Conservation (phyloP, 1,140 invertebrate species). For the Zaprionus davidi region DNA sequence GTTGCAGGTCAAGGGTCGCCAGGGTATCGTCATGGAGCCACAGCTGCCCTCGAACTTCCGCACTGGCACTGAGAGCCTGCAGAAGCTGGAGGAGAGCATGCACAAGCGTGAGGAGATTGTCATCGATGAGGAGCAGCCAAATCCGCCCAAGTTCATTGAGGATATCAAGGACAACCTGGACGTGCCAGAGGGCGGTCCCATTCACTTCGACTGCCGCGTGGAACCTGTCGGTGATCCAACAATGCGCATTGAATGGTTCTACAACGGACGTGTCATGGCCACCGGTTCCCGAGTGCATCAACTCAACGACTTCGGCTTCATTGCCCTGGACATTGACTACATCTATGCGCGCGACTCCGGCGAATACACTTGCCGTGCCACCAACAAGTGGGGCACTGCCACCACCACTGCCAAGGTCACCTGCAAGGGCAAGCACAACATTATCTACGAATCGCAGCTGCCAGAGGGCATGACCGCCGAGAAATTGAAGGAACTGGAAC, state of each 20-base stretch:
- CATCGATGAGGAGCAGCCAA: constrained; percentile 92
- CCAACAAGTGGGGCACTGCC: constrained; percentile 93
- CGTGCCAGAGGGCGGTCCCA: constrained; percentile 93
- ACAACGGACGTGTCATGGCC: constrained; percentile 94
- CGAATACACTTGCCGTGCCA: constrained; percentile 93
- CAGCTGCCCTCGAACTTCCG: constrained; percentile 94
- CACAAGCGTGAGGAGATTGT: constrained; percentile 94
- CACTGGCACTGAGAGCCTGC: constrained; percentile 93
- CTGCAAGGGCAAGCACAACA: constrained; percentile 93
- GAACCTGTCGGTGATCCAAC: constrained; percentile 94
- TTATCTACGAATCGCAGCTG: constrained; percentile 96
- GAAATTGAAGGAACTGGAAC: constrained; percentile 96
- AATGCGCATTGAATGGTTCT: constrained; percentile 97
- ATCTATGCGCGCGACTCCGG: constrained; percentile 93
- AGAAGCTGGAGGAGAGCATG: constrained; percentile 94
- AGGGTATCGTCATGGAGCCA: constrained; percentile 95
- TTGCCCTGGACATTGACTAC: constrained; percentile 94
- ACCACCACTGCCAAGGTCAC: constrained; percentile 93
- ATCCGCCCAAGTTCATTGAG: constrained; percentile 93
- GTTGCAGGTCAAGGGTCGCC: constrained; percentile 92
- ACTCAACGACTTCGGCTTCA: constrained; percentile 96
- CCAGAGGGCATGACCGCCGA: constrained; percentile 96
- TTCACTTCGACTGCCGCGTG: constrained; percentile 96
- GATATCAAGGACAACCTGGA: constrained; percentile 93
- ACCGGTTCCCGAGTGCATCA: constrained; percentile 95